Conservation (phyloP, 2,888 invertebrate genomes). For the Diarsia dahlii region DNA sequence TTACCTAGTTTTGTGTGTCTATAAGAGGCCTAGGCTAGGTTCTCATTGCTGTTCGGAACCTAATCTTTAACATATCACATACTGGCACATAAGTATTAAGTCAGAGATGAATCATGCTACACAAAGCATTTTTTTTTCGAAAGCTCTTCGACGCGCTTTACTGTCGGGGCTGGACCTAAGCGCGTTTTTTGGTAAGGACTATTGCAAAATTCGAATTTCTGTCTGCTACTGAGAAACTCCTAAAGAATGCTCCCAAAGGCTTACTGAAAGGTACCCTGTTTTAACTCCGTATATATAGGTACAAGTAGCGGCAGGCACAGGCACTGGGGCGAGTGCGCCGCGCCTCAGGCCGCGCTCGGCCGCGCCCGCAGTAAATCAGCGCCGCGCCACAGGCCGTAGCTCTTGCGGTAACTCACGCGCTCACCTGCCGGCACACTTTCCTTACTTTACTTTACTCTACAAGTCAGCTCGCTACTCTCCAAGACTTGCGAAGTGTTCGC, state of each 20-base stretch:
- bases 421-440: constrained; percentile 38
- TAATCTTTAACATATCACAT: background rate
- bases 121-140: background rate
- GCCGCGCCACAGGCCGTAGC: constrained; percentile 49
- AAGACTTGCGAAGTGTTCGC: constrained; percentile 2
- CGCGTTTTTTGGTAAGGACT: background rate
- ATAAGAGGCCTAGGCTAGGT: no score
- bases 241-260: background rate
- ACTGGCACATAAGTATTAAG: background rate
- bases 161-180: background rate
- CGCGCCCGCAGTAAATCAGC: constrained; percentile 34
- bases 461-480: constrained; percentile 40
- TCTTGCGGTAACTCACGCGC: constrained; percentile 36
- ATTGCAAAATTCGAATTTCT: background rate
- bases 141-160: no score
- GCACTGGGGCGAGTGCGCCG: background rate
- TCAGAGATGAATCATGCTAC: background rate
- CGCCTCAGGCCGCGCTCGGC: constrained; percentile 29
- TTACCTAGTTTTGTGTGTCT: no score
- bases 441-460: constrained; percentile 37
- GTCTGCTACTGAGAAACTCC: background rate
- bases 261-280: background rate
- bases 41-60: background rate
- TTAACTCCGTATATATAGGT: background rate
- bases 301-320: background rate